A percentile compares a stretch with the other conserved stretches of the same genome.
phyloP scores from a whole-genome alignment of 2,888 invertebrate species.

The Volucella zonaria region DNA sequence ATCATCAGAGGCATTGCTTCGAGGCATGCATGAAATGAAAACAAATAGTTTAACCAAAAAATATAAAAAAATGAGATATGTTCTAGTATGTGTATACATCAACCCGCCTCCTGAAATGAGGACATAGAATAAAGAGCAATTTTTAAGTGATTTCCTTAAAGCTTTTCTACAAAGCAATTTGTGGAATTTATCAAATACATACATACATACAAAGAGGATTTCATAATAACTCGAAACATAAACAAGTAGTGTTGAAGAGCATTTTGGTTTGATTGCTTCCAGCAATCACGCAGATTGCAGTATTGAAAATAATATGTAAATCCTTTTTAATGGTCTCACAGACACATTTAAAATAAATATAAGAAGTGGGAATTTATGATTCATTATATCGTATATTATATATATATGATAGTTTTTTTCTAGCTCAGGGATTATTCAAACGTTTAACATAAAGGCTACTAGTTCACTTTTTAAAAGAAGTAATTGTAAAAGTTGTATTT shows the following conservation, averaged over 20 bases:
- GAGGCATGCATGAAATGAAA: neutral
- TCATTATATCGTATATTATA: too few relatives aligned
- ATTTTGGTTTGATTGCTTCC: conserved; percentile 27
- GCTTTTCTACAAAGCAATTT: conserved; percentile 23
- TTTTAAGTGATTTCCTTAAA: conserved; percentile 6
- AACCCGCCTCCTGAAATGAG: neutral
- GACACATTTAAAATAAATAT: conserved; percentile 39
- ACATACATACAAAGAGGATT: too few relatives aligned
- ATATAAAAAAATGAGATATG: neutral
- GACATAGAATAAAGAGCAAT: neutral
- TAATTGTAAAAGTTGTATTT: too few relatives aligned
- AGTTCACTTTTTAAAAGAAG: too few relatives aligned
- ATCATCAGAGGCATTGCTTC: too few relatives aligned
- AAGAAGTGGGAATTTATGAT: neutral
- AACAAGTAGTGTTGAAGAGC: neutral
- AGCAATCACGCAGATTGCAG: conserved; percentile 32
- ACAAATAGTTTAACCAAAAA: neutral
- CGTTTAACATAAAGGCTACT: too few relatives aligned
- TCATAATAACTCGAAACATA: neutral
- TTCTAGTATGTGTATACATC: neutral
- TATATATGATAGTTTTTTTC: neutral
- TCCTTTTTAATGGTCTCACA: conserved; percentile 19
- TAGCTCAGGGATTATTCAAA: neutral
- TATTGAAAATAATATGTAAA: conserved; percentile 42
- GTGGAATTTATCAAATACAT: neutral